Evolutionary conservation across 2,797 vertebrate genomes (phyloP), one percentile per base, ranked within the genome.

Genomic region (Triplophysa yarkandensis): DNA sequence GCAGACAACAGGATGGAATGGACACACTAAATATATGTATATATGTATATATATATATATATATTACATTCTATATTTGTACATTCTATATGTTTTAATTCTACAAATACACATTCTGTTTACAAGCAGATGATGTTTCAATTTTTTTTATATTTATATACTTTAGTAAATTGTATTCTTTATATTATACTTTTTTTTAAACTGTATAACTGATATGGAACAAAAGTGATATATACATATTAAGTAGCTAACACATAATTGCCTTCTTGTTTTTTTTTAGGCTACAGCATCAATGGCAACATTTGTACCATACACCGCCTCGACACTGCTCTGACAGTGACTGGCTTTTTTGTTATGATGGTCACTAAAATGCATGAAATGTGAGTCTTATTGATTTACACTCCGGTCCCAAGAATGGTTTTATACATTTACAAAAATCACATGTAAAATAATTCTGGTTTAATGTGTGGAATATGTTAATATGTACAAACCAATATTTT

Each of bases 261-360:
- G 27, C 34, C n/a, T 30, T 58, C 14, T 74, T 77, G 74, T 79
- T 19, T 65, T 11, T 71, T 71, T 60, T 48, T 66, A 11, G 62
- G 16, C 48, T 70, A 48, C 60, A 36, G 44, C 63, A 80, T 76
- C 89, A 89, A 88, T 89, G 82, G 81, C 76, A 64, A 62, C 19
- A 81, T 84, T 86, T 90, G 86, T 84, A 72, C 85, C 81, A 84
- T 77, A 90, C 88, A 92, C 90, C 87, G 88, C 83, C 78, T 57
- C 77, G 74, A 88, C 91, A 39, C 82, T 79, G 23, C 71, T 86
- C 83, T 75, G 75, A 79, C 78, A 23, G 48, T 88, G 81, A 90
- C 90, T 89, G 83, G 80, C 75, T 77, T 61, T 70, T 85, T 87
- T 92, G 90, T 91, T 77, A 61, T 61, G 34, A 50, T 5, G 2